Evolutionary conservation across 2,797 vertebrate genomes (phyloP), one percentile per base, ranked within the genome.

Genomic region (Neopelma chrysocephalum): DNA sequence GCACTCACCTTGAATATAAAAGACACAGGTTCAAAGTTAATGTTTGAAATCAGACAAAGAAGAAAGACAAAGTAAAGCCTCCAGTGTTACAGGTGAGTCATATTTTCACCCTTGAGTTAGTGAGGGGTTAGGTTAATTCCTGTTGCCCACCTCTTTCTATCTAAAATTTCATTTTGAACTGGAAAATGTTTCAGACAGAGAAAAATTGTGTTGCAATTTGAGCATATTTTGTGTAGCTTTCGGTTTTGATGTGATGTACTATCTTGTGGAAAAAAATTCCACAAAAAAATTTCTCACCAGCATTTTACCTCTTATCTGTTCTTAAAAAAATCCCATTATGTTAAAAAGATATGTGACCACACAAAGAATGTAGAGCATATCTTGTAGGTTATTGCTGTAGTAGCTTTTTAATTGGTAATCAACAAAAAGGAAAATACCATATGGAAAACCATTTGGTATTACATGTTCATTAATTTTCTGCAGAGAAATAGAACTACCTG

Each of bases 201-300:
- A 72, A 65, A 86, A 60, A 22, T 6, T 53, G 2, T 60, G 4
- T 21, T 58, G 14, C 12, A 73, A 82, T 73, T 70, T 75, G 23
- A 68, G n/a, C 7, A 54, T 68, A 45, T 26, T 48, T n/a, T 45
- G 6, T 51, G 3, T n/a, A 62, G 6, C 48, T 73, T 36, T 50
- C 90, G 3, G 8, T 80, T 68, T 31, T 80, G 12, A 66, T 66
- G 12, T 40, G 10, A 25, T 50, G 5, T 1, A 4, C 2, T 69
- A 4, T 18, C 6, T 29, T 79, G 36, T 9, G 0, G 15, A 31
- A 62, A 45, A 34, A 3, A 0, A 31, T 0, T 0, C 7, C 16
- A 26, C 5, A 20, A 32, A 84, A 58, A 53, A 40, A 34, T n/a
- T 81, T 9, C 45, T 61, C 32, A 53, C 4, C 4, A 80, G 2